These are phyloP conservation scores for Yponomeuta malinellus DNA, from an alignment of 2,888 invertebrate genomes.

Conservation along the genomic window DNA sequence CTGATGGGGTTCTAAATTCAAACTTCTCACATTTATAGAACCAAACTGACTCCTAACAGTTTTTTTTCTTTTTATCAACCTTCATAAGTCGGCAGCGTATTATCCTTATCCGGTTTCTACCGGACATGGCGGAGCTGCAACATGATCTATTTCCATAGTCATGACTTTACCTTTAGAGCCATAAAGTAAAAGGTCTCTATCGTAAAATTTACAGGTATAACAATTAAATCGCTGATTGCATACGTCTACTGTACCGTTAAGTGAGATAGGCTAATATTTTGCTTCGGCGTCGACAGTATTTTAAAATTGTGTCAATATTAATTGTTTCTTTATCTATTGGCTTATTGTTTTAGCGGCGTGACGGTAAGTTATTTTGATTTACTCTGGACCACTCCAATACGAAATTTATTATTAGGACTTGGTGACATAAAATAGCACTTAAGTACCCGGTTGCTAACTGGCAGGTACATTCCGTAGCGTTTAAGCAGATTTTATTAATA, in stretches of 20 bases:
- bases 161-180: background rate
- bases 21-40: background rate
- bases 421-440: too few species aligned
- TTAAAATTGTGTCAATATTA: background rate
- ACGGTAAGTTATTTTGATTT: background rate
- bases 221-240: background rate
- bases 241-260: background rate
- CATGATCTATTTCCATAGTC: background rate
- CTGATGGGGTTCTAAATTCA: background rate
- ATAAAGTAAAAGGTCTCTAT: background rate
- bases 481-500: too few species aligned
- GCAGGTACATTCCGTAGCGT: too few species aligned
- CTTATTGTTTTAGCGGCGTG: background rate
- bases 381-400: background rate
- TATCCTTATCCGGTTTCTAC: background rate
- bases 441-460: too few species aligned
- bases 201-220: background rate
- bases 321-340: background rate
- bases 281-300: background rate
- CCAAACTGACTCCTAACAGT: background rate
- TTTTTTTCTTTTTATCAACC: background rate
- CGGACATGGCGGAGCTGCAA: background rate
- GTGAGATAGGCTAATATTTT: background rate
- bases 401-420: background rate
- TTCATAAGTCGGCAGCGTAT: background rate